Evolutionary conservation across 2,888 invertebrate genomes (phyloP).

Genomic region (Tyria jacobaeae): DNA sequence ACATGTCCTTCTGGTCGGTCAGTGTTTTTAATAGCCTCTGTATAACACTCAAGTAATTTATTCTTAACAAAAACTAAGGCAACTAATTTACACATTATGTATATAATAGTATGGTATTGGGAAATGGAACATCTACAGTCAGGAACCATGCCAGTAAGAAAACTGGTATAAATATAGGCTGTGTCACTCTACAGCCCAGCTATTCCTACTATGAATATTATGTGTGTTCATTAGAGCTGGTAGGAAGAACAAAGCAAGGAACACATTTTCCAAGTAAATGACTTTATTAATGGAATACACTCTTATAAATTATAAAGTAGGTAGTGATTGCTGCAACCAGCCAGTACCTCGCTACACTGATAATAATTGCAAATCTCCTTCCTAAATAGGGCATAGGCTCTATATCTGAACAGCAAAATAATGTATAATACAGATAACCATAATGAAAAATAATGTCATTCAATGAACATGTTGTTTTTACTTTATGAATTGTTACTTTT

Average conservation of each 20-base stretch:
- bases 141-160: neutral
- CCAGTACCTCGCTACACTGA: neutral
- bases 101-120: no score
- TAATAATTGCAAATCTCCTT: neutral
- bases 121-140: neutral
- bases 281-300: neutral
- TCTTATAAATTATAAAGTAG: neutral
- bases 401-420: neutral
- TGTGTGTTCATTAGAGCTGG: neutral
- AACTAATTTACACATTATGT: no score
- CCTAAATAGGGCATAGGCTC: neutral
- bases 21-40: neutral
- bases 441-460: neutral
- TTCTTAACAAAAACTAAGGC: neutral
- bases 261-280: neutral
- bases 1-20: neutral
- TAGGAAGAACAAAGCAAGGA: neutral
- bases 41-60: neutral
- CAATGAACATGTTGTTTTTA: neutral
- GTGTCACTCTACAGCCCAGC: neutral
- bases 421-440: neutral
- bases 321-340: neutral
- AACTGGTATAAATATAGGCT: neutral
- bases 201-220: neutral
- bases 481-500: no score